Conservation (phyloP, 2,888 invertebrate species). For the Automeris io region DNA sequence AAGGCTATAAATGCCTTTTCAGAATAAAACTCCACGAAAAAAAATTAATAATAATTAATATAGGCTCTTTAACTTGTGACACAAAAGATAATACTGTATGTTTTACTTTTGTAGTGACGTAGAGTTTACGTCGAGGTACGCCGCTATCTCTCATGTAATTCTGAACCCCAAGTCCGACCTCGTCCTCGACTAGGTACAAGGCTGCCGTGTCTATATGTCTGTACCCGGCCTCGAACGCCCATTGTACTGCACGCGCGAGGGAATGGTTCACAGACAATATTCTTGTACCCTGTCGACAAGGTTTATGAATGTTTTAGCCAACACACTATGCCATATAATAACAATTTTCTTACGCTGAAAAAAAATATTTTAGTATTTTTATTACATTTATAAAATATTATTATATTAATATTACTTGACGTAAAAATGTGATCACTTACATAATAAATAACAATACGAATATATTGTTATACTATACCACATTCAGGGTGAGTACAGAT, state of each 20-base stretch:
- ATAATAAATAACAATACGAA: too few relatives aligned
- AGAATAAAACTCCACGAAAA: too few relatives aligned
- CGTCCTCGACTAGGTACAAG: slow-evolving; percentile 85
- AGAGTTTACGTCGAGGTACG: slow-evolving; percentile 82
- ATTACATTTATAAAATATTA: too few relatives aligned
- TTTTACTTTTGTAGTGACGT: slow-evolving; percentile 87
- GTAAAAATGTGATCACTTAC: too few relatives aligned
- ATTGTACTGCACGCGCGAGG: slow-evolving; percentile 81
- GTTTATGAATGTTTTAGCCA: background rate
- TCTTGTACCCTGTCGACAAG: slow-evolving; percentile 46
- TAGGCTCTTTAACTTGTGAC: background rate
- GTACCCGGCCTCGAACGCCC: slow-evolving; percentile 86
- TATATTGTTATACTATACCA: too few relatives aligned
- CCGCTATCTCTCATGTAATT: slow-evolving; percentile 80
- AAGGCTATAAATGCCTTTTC: too few relatives aligned
- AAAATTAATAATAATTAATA: background rate
- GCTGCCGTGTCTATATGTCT: slow-evolving; percentile 89
- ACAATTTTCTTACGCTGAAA: too few relatives aligned
- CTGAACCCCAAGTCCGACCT: slow-evolving; percentile 83
- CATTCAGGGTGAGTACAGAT: too few relatives aligned
- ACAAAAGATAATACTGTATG: slow-evolving; percentile 5
- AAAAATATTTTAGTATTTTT: too few relatives aligned
- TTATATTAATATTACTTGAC: too few relatives aligned
- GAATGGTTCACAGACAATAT: slow-evolving; percentile 53
- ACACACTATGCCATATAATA: too few relatives aligned